Percentiles rank a stretch among this genome's conserved stretches.
Evolutionary conservation across 2,113 vertebrate species (phyloP).

Genomic region (Mobula hypostoma): DNA sequence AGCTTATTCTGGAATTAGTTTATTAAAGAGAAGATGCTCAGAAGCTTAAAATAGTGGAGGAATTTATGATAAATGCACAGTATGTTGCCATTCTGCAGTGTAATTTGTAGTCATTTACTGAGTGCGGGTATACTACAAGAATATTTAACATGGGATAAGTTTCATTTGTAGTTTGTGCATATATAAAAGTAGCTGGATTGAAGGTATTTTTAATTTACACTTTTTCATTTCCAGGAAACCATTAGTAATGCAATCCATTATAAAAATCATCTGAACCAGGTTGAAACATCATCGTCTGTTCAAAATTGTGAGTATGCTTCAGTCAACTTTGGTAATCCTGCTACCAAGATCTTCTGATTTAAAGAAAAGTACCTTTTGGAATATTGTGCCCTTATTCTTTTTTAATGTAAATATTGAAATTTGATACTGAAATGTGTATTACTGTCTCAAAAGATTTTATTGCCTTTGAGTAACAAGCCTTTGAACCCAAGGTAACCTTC

Average conservation of each 20-base stretch:
- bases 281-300: neutral
- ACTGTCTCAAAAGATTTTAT: neutral
- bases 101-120: neutral
- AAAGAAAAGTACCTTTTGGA: too few relatives aligned
- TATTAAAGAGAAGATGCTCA: neutral
- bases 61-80: neutral
- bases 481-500: too few relatives aligned
- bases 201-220: neutral
- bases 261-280: neutral
- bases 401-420: neutral
- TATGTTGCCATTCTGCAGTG: too few relatives aligned
- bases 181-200: neutral
- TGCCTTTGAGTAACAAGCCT: neutral
- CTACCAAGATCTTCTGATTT: neutral
- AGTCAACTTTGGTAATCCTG: neutral
- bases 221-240: constrained; percentile 25
- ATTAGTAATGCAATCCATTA: neutral
- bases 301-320: neutral
- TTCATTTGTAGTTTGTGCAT: neutral
- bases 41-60: neutral
- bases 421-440: neutral
- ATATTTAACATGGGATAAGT: neutral
- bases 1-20: neutral
- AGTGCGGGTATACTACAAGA: neutral
- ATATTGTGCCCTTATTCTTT: too few relatives aligned